These are phyloP conservation scores for Baryphthengus martii DNA, from an alignment of 2,113 vertebrate genomes.

Conservation along the genomic window DNA sequence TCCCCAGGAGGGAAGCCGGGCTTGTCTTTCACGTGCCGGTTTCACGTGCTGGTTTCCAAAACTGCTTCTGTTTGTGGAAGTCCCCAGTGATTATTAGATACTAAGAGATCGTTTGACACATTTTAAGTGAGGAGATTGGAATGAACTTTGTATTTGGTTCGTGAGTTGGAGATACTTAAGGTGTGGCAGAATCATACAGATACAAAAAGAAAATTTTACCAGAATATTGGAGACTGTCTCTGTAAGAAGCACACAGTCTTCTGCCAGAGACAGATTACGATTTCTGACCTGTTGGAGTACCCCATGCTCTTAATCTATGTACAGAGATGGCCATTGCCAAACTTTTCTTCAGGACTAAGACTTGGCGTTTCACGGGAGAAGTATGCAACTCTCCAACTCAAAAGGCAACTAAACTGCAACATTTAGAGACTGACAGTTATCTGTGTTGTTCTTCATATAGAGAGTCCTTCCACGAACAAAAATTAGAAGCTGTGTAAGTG, in stretches of 20 bases:
- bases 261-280: background rate
- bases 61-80: background rate
- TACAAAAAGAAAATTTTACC: background rate
- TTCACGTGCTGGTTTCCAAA: background rate
- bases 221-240: background rate
- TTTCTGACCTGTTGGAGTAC: background rate
- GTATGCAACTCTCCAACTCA: background rate
- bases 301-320: background rate
- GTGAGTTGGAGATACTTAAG: background rate
- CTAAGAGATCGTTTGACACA: background rate
- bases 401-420: background rate
- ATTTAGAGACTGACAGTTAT: background rate
- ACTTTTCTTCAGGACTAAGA: background rate
- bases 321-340: background rate
- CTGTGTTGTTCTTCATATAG: background rate
- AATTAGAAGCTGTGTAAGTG: background rate
- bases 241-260: background rate
- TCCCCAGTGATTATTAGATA: background rate
- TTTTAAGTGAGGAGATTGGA: background rate
- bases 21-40: background rate
- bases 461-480: background rate
- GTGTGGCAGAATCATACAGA: background rate
- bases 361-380: background rate
- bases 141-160: background rate
- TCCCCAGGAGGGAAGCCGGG: background rate